These are phyloP conservation scores for Mercenaria mercenaria DNA, from an alignment of 1,140 invertebrate genomes.

Conservation along the genomic window DNA sequence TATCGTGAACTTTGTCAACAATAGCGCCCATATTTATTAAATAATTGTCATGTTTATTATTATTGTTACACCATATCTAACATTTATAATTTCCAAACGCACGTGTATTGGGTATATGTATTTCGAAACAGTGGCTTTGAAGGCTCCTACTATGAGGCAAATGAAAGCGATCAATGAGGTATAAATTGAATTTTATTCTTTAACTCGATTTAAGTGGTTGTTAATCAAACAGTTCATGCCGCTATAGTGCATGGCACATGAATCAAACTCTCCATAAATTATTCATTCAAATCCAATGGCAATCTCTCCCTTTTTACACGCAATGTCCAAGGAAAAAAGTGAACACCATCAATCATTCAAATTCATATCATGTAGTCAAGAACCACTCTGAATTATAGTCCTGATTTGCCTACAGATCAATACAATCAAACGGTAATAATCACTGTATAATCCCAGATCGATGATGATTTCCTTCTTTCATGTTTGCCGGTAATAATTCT, in stretches of 20 bases:
- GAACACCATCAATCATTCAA: conserved; percentile 2
- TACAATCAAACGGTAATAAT: not conserved
- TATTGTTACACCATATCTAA: too few relatives aligned
- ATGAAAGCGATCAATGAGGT: too few relatives aligned
- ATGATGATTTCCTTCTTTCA: not conserved
- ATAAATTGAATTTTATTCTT: too few relatives aligned
- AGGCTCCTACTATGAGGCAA: too few relatives aligned
- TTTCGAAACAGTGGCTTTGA: too few relatives aligned
- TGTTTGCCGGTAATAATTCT: not conserved
- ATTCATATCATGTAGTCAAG: not conserved
- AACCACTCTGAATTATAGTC: not conserved
- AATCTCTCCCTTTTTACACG: not conserved
- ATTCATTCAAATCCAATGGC: not conserved
- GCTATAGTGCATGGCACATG: not conserved
- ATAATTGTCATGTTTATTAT: not conserved
- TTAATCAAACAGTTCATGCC: not conserved
- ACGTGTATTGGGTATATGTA: too few relatives aligned
- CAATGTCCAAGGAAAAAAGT: not conserved
- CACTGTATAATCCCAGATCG: conserved; percentile 15
- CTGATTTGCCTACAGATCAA: not conserved
- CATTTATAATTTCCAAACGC: too few relatives aligned
- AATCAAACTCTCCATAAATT: not conserved
- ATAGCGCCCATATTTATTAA: conserved; percentile 55
- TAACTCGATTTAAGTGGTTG: too few relatives aligned
- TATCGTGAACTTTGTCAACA: conserved; percentile 62